A percentile compares a stretch with the other conserved stretches of the same genome.
Evolutionary conservation across 2,113 vertebrate species (phyloP).

Genomic region (Anguilla rostrata): DNA sequence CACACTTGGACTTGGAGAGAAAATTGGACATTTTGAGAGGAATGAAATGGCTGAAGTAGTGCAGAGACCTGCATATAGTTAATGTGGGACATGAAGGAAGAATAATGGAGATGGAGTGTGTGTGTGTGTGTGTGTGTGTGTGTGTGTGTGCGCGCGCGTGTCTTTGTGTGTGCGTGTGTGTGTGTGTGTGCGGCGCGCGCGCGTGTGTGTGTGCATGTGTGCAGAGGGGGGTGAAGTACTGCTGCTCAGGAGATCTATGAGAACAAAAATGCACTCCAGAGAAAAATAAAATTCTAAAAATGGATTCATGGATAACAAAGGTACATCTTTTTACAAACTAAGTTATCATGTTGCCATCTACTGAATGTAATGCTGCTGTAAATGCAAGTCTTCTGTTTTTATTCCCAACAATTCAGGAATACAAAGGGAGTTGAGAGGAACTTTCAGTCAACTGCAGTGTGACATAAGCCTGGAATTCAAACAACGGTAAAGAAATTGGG

Average conservation of each 20-base stretch:
- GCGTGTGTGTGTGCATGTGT: not conserved
- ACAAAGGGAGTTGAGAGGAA: constrained; percentile 29
- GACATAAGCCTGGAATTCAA: not conserved
- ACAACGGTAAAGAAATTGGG: not conserved
- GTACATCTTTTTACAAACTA: not conserved
- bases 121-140: constrained; percentile 30
- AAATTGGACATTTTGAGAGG: not conserved
- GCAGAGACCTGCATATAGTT: not conserved
- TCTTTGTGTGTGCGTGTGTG: constrained; percentile 21
- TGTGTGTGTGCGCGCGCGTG: not conserved
- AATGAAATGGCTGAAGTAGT: not conserved
- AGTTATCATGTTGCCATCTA: not conserved
- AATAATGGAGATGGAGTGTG: not conserved
- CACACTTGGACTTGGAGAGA: not conserved
- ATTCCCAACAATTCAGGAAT: constrained; percentile 31
- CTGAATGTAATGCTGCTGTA: not conserved
- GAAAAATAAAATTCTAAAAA: not conserved
- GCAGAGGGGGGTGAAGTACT: not conserved
- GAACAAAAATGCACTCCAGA: not conserved
- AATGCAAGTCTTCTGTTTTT: constrained; percentile 19
- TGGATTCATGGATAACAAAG: not conserved
- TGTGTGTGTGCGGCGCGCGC: constrained; percentile 16
- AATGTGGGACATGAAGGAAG: not conserved
- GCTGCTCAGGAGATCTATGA: not conserved
- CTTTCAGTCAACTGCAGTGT: not conserved